phyloP scores from a whole-genome alignment of 2,797 vertebrate species.

The Intellagama lesueurii region DNA sequence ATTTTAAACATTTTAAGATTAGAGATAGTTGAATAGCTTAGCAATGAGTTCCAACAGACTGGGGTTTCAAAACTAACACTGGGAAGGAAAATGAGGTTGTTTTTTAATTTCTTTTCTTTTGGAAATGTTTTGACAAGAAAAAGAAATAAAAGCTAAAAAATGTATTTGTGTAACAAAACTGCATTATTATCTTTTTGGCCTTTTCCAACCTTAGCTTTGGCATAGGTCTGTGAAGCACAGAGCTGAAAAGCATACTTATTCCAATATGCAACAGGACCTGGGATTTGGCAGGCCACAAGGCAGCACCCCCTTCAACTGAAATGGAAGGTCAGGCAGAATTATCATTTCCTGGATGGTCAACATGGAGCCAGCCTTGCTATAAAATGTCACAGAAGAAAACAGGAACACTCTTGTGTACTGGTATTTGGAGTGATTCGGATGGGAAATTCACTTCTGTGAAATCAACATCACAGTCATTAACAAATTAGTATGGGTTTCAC shows the following conservation, averaged over 20 bases:
- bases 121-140: background rate
- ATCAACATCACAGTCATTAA: too few species aligned
- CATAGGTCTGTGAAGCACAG: background rate
- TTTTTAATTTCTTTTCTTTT: background rate
- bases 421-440: too few species aligned
- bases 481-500: too few species aligned
- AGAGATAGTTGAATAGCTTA: conserved; percentile 62
- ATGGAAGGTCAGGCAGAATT: background rate
- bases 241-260: background rate
- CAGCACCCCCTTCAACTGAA: background rate
- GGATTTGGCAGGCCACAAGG: background rate
- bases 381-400: background rate
- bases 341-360: background rate
- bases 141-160: background rate
- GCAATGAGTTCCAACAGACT: conserved; percentile 21
- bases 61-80: background rate
- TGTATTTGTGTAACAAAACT: background rate
- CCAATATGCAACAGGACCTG: background rate
- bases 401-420: too few species aligned
- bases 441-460: too few species aligned
- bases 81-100: background rate
- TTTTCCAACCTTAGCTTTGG: background rate
- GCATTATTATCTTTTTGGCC: background rate
- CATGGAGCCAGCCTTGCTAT: background rate
- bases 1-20: conserved; percentile 72